Evolutionary conservation across 92 coral and sea anemone genomes (phyloP).

Genomic region (Micromussa lordhowensis): DNA sequence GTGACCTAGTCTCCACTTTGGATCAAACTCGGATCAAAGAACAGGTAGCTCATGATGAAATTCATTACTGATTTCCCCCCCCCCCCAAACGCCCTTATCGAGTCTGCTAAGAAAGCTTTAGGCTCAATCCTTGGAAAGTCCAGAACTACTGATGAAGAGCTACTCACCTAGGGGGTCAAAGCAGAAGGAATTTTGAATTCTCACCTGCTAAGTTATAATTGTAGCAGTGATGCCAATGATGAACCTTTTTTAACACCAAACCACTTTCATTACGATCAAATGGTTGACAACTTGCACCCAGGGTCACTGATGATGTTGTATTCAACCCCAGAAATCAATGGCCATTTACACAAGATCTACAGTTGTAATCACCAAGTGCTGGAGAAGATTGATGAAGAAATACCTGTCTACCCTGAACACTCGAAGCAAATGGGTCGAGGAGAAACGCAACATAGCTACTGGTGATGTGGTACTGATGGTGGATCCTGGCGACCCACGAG

Average conservation of each 20-base stretch:
- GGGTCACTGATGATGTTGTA: background rate
- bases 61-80: too few species aligned
- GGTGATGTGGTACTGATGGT: slow-evolving; percentile 24
- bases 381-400: slow-evolving; percentile 31
- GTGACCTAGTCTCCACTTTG: too few species aligned
- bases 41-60: too few species aligned
- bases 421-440: slow-evolving; percentile 14
- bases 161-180: too few species aligned
- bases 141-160: too few species aligned
- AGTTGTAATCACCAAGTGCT: slow-evolving; percentile 5
- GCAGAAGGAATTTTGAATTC: too few species aligned
- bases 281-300: slow-evolving; percentile 4
- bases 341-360: background rate
- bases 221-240: slow-evolving; percentile 20
- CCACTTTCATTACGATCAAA: slow-evolving; percentile 23
- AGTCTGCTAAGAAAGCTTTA: too few species aligned
- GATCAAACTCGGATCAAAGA: too few species aligned
- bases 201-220: too few species aligned
- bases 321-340: slow-evolving; percentile 5
- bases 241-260: slow-evolving; percentile 1
- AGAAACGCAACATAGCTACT: slow-evolving; percentile 7
- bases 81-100: too few species aligned
- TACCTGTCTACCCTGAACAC: background rate
- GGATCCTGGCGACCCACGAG: background rate
- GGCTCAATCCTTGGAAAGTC: too few species aligned